Conservation (phyloP, 2,797 vertebrate species). For the Anas georgica region DNA sequence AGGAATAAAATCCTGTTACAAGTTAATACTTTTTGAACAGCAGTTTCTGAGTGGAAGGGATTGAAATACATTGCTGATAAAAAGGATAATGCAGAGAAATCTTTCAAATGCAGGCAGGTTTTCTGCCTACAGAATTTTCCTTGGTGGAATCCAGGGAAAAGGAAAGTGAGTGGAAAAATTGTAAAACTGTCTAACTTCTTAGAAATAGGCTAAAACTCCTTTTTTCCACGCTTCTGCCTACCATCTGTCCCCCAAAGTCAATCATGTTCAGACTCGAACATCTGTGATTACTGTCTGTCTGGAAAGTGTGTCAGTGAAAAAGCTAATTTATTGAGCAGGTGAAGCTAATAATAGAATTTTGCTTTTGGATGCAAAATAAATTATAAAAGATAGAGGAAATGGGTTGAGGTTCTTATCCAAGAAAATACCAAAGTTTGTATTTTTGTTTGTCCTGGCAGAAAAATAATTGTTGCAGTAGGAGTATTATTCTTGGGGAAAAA, state of each 20-base stretch:
- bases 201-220: neutral
- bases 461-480: neutral
- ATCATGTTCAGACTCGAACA: neutral
- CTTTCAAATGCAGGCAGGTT: neutral
- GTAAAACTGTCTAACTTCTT: neutral
- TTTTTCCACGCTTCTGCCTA: neutral
- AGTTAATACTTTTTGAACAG: neutral
- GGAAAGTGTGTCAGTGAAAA: neutral
- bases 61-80: conserved; percentile 10
- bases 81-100: neutral
- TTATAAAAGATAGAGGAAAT: neutral
- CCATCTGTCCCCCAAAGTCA: accelerated
- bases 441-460: neutral
- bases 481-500: neutral
- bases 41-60: neutral
- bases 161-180: neutral
- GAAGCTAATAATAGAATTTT: neutral
- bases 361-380: neutral
- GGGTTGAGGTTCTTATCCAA: neutral
- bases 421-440: neutral
- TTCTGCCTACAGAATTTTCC: neutral
- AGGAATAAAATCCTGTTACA: conserved; percentile 30
- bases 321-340: neutral
- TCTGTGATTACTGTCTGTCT: neutral
- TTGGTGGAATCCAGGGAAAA: neutral